Conservation (phyloP, 2,888 invertebrate species). For the Mactromeris polynyma region DNA sequence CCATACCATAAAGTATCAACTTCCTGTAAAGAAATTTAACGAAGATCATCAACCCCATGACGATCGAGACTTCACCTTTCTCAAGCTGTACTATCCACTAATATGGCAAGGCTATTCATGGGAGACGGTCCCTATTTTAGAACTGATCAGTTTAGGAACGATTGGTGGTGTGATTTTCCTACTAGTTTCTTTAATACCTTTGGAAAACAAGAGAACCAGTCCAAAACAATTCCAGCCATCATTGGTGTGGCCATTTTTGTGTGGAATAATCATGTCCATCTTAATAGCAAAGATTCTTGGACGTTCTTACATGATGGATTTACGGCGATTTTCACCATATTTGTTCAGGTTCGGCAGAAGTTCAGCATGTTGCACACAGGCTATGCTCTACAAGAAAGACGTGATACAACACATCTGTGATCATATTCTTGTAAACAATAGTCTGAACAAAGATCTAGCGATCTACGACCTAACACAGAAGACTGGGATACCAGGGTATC, state of each 20-base stretch:
- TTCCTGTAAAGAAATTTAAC: background rate
- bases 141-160: conserved; percentile 75
- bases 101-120: conserved; percentile 81
- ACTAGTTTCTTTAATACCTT: background rate
- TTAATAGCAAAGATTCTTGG: conserved; percentile 70
- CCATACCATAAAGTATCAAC: conserved; percentile 69
- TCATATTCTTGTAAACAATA: conserved; percentile 56
- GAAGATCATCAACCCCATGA: background rate
- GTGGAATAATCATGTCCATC: conserved; percentile 27
- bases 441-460: conserved; percentile 79
- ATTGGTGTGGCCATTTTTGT: background rate
- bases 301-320: conserved; percentile 79
- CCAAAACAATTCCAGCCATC: background rate
- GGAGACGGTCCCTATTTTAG: conserved; percentile 74
- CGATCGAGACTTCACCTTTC: conserved; percentile 69
- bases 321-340: conserved; percentile 75
- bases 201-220: background rate
- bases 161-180: conserved; percentile 71
- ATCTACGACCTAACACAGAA: conserved; percentile 74
- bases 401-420: conserved; percentile 68
- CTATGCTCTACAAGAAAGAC: conserved; percentile 80
- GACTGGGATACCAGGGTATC: conserved; percentile 68
- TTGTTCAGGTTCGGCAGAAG: conserved; percentile 78
- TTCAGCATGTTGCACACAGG: conserved; percentile 85
- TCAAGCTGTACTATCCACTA: conserved; percentile 85